Evolutionary conservation across 2,888 invertebrate genomes (phyloP).

Genomic region (Ophion ellenae): DNA sequence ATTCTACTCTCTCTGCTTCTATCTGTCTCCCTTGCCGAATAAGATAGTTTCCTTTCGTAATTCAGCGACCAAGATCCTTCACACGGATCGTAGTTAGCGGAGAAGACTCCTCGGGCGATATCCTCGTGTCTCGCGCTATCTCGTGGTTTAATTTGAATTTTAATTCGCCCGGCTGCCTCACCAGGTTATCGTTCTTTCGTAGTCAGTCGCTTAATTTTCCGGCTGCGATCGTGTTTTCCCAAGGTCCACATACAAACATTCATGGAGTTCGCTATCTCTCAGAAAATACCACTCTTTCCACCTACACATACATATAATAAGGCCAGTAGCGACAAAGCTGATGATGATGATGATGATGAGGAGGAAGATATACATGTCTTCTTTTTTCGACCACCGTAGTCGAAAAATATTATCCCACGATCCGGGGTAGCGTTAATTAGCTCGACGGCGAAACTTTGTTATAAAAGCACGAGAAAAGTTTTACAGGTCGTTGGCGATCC

Average conservation of each 20-base stretch:
- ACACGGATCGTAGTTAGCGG: constrained; percentile 5
- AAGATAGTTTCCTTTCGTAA: constrained; percentile 38
- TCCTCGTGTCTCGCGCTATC: constrained; percentile 28
- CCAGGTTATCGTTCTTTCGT: constrained; percentile 34
- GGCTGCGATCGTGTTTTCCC: constrained; percentile 22
- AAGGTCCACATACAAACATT: constrained; percentile 4
- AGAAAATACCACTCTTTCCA: background rate
- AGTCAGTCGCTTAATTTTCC: constrained; percentile 49
- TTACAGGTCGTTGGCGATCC: constrained; percentile 2
- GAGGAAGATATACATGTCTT: constrained; percentile 9
- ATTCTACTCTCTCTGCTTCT: background rate
- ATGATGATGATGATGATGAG: background rate
- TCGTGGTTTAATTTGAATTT: constrained; percentile 60
- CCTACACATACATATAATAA: background rate
- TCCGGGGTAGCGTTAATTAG: constrained; percentile 30
- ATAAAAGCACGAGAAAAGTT: constrained; percentile 21
- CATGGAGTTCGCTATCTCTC: background rate
- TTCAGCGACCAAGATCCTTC: constrained; percentile 28
- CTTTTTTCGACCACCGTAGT: background rate
- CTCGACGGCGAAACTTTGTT: constrained; percentile 2
- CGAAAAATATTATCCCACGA: constrained; percentile 19
- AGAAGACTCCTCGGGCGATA: constrained; percentile 21
- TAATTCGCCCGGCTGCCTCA: constrained; percentile 47
- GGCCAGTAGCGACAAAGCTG: background rate
- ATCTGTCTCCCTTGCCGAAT: constrained; percentile 5